Evolutionary conservation across 1,140 invertebrate species (phyloP).

Genomic region (Drosophila tani): DNA sequence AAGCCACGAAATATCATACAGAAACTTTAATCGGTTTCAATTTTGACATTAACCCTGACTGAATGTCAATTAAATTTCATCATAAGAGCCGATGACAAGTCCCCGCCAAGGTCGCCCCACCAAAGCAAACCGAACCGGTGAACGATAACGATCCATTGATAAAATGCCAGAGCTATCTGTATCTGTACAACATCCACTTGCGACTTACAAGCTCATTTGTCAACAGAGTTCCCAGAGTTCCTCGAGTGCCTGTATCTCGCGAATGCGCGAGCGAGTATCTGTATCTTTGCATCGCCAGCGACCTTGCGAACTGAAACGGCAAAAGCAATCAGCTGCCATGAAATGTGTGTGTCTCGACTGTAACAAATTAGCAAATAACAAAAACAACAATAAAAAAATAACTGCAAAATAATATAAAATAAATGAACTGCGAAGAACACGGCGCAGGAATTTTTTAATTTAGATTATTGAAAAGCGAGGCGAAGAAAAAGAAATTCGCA

Average conservation of each 20-base stretch:
- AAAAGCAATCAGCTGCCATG: conserved; percentile 69
- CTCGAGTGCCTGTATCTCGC: conserved; percentile 28
- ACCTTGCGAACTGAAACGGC: conserved; percentile 65
- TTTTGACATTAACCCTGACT: conserved; percentile 49
- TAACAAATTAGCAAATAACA: conserved; percentile 64
- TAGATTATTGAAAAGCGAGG: conserved; percentile 72
- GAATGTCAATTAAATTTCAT: conserved; percentile 46
- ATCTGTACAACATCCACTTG: conserved; percentile 37
- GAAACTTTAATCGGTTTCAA: conserved; percentile 13
- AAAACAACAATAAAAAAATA: conserved; percentile 46
- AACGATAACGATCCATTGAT: conserved; percentile 60
- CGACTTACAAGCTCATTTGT: conserved; percentile 73
- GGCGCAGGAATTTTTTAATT: conserved; percentile 75
- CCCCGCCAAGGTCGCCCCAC: conserved; percentile 39
- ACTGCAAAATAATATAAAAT: conserved; percentile 43
- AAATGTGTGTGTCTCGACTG: conserved; percentile 49
- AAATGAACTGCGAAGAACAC: conserved; percentile 51
- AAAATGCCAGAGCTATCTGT: conserved; percentile 69
- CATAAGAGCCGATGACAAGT: conserved; percentile 43
- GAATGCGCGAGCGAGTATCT: conserved; percentile 23
- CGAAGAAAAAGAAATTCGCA: conserved; percentile 48
- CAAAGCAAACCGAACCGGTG: conserved; percentile 18
- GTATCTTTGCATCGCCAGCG: conserved; percentile 42
- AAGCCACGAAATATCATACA: not conserved
- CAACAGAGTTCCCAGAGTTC: conserved; percentile 36